A percentile compares a stretch with the other conserved stretches of the same genome.
Evolutionary conservation across 2,113 vertebrate genomes (phyloP).

Genomic region (Gymnobelideus leadbeateri): DNA sequence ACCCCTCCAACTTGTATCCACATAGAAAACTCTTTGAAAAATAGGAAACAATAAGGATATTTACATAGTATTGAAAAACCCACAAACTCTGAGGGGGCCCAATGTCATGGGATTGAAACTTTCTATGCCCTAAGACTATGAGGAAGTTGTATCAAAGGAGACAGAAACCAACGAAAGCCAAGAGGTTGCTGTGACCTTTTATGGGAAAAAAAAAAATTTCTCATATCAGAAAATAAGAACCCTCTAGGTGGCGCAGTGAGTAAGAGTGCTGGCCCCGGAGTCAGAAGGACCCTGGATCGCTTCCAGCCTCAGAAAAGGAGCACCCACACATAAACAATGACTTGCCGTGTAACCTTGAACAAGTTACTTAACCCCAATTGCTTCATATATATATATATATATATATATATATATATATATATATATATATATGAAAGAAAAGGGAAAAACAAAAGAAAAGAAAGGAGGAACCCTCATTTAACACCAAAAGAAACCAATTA

Average conservation of each 20-base stretch:
- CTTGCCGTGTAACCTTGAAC: no score
- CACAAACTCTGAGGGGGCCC: background rate
- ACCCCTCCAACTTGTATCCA: background rate
- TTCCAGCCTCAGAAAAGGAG: no score
- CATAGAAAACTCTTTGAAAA: background rate
- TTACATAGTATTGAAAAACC: background rate
- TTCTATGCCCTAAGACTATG: background rate
- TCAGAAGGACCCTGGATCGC: no score
- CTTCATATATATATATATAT: no score
- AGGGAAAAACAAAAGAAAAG: no score
- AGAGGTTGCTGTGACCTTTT: background rate
- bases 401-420: no score
- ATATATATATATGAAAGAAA: no score
- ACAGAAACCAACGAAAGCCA: background rate
- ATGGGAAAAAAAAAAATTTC: background rate
- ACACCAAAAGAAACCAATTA: background rate
- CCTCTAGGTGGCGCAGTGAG: no score
- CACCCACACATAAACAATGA: no score
- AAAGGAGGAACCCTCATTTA: no score
- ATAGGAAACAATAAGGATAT: background rate
- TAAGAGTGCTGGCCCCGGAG: no score
- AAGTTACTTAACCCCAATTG: no score
- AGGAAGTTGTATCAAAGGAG: background rate
- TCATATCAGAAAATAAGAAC: background rate
- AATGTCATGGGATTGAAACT: accelerated